Base-by-base conservation (phyloP, 2,888 invertebrate genomes). In the Harpalus rufipes region DNA sequence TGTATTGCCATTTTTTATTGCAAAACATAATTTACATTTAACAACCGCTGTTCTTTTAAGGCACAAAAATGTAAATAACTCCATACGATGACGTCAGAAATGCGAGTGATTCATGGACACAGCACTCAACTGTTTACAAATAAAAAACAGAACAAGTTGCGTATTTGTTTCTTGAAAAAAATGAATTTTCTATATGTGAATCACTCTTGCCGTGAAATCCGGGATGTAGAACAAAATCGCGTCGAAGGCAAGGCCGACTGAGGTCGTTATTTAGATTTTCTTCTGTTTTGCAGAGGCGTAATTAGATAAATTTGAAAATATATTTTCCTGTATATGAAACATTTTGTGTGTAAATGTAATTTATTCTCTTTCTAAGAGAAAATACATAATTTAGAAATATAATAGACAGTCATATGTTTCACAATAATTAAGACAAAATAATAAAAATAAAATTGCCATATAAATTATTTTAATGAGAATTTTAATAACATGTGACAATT, bases 401-500 rank as follows among this genome's bases (percentile, higher is more conserved):
- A 21, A 21, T 21, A 21, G 21, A 51, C 12, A 51, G 12, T 51
- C 44, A 12, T 51, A 51, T 51, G 4, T 63, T 63, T 25, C 63
- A 63, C 63, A 63, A 18, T 12, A 63, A 63, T 63, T 25, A 63
- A 10, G 12, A 63, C 25, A 7, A 25, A 25, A 21, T 18, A 63
- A 63, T 63, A 18, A 18, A 63, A 63, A 63, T 63, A 21, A 63
- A 63, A 59, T 59, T 14, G 18, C 12, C 12, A 21, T 4, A 1
- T 18, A 63, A 63, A 63, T 63, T 25, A 63, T 63, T 63, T 63
- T 63, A 63, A 63, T 63, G 63, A 25, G 21, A 21, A 10, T 63
- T 63, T 63, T 63, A 63, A 63, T 63, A 16, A 63, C 25, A 63
- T 63, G 63, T 18, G 63, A 63, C 63, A 63, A 63, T 63, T 25